phyloP scores from a whole-genome alignment of 2,797 vertebrate species.

The Muraenolepis orangiensis region DNA sequence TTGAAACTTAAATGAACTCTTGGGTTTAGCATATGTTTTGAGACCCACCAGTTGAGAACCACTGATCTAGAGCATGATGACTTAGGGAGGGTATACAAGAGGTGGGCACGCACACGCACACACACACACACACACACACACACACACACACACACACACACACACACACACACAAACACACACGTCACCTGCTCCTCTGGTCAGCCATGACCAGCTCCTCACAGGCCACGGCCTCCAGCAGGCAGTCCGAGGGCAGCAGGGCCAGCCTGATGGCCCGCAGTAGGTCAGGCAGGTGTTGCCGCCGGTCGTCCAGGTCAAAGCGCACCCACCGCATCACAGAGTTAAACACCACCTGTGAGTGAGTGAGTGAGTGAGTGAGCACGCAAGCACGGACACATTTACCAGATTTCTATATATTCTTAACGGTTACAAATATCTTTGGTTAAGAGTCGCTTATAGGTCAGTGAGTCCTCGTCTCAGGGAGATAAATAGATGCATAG shows the following conservation, averaged over 20 bases:
- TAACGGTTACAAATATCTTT: background rate
- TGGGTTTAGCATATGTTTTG: no score
- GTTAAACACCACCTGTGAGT: slow-evolving; percentile 79
- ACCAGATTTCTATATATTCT: background rate
- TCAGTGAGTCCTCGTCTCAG: background rate
- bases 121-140: no score
- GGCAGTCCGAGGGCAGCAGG: slow-evolving; percentile 84
- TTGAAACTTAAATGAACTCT: no score
- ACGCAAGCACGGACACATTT: background rate
- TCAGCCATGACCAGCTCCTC: slow-evolving; percentile 86
- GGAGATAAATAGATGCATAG: background rate
- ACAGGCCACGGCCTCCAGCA: slow-evolving; percentile 82
- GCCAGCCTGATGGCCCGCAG: slow-evolving; percentile 84
- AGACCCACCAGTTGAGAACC: no score
- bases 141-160: background rate
- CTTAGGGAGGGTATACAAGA: no score
- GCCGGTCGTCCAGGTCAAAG: slow-evolving; percentile 77
- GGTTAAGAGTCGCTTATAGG: background rate
- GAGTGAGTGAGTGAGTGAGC: slow-evolving; percentile 25
- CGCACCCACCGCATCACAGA: slow-evolving; percentile 89
- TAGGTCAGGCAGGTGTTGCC: slow-evolving; percentile 81
- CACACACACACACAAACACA: background rate
- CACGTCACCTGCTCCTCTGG: slow-evolving; percentile 75
- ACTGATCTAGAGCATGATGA: no score
- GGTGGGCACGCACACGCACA: no score